A percentile compares a stretch with the other conserved stretches of the same genome.
These are phyloP conservation scores for Eurystomus glaucurus DNA, from an alignment of 2,797 vertebrate species.

Conservation along the genomic window DNA sequence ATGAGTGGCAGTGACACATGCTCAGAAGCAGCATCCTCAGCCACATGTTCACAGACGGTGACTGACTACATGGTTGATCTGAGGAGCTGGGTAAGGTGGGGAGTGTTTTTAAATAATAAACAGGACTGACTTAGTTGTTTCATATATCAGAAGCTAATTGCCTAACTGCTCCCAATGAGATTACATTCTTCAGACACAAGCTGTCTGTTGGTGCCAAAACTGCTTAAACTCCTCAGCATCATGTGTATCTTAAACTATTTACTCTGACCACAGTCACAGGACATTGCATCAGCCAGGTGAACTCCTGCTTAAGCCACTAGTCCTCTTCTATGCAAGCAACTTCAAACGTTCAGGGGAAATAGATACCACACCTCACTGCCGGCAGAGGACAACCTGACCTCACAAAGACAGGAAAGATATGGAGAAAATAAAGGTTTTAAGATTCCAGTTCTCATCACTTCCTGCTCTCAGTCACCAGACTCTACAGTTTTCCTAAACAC, in stretches of 20 bases:
- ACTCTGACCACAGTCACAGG: neutral
- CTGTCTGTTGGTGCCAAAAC: neutral
- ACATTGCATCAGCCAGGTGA: neutral
- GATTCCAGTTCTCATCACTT: neutral
- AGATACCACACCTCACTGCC: fast-evolving
- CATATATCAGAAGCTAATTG: neutral
- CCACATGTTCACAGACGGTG: neutral
- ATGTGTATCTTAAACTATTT: neutral
- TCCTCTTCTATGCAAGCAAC: neutral
- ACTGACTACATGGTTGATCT: neutral
- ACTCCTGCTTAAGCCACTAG: neutral
- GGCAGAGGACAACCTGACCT: neutral
- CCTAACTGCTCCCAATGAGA: neutral
- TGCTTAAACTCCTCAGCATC: neutral
- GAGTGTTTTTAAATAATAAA: neutral
- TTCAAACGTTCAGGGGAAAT: neutral
- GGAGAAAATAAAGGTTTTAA: neutral
- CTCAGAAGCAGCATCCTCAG: neutral
- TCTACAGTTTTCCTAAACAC: neutral
- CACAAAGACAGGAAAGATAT: neutral
- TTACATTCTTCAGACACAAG: neutral
- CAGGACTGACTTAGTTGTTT: neutral
- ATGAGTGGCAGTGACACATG: fast-evolving
- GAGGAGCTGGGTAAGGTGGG: fast-evolving
- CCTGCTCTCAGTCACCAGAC: neutral